Conservation (phyloP, 2,797 vertebrate genomes). For the Zenarchopterus dispar region DNA sequence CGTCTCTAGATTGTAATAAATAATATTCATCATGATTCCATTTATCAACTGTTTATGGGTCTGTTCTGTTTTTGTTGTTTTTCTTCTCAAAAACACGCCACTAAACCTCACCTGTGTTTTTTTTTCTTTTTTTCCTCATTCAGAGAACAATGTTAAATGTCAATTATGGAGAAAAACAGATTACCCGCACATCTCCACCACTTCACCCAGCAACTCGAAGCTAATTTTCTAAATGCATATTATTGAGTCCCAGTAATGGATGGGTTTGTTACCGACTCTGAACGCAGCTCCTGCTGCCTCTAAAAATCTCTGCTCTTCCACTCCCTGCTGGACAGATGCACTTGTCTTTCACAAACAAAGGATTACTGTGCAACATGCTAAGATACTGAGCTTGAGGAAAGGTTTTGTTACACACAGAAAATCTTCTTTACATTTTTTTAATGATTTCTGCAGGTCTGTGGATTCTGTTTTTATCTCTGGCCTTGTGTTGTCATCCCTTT, state of each 20-base stretch:
- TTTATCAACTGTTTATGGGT: background rate
- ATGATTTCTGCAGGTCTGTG: conserved; percentile 41
- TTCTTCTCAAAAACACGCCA: background rate
- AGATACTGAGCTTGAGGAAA: conserved; percentile 53
- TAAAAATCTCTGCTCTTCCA: conserved; percentile 36
- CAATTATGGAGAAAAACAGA: conserved; percentile 38
- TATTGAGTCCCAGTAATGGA: conserved; percentile 42
- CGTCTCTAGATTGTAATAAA: background rate
- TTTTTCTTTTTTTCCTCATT: conserved; percentile 7
- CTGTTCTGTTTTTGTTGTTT: background rate
- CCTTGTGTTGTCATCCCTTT: background rate
- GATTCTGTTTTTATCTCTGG: conserved; percentile 15
- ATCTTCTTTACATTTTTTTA: conserved; percentile 8
- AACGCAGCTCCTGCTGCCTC: conserved; percentile 37
- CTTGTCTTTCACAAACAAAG: conserved; percentile 71
- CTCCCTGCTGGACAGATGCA: conserved; percentile 45
- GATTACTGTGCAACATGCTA: conserved; percentile 68
- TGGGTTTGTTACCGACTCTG: conserved; percentile 33
- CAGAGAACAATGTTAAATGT: conserved; percentile 13
- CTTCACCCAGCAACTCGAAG: conserved; percentile 35
- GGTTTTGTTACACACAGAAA: conserved; percentile 28
- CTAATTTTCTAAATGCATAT: conserved; percentile 39
- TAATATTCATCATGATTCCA: background rate
- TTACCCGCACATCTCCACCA: conserved; percentile 27
- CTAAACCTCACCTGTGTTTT: background rate